phyloP scores from a whole-genome alignment of 2,113 vertebrate genomes.

The Amazona guildingii region DNA sequence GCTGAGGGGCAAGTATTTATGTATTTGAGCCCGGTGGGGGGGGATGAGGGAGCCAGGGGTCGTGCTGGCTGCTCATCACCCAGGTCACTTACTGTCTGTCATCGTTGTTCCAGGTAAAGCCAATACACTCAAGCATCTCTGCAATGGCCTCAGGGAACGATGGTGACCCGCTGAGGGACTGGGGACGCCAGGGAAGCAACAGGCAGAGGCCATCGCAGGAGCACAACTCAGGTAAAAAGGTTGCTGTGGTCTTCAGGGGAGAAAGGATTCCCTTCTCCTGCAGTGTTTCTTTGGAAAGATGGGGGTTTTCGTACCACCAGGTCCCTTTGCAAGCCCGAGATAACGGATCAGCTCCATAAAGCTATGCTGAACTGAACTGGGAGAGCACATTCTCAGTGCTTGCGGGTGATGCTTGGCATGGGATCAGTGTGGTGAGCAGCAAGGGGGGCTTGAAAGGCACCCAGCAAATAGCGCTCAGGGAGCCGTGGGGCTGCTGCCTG shows the following conservation, averaged over 20 bases:
- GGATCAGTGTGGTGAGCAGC: neutral
- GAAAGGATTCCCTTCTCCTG: neutral
- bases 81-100: neutral
- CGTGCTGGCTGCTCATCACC: neutral
- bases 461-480: fast-evolving
- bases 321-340: neutral
- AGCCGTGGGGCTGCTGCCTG: neutral
- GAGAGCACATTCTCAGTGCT: fast-evolving
- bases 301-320: neutral
- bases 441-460: neutral
- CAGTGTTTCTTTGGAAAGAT: neutral
- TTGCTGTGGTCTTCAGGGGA: neutral
- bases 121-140: neutral
- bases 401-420: neutral
- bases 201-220: neutral
- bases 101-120: neutral
- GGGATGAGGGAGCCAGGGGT: neutral
- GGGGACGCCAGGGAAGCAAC: neutral
- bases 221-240: conserved; percentile 28
- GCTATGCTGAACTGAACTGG: neutral
- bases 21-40: neutral
- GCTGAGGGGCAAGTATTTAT: neutral
- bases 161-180: neutral
- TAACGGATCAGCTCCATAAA: fast-evolving
- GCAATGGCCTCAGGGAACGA: conserved; percentile 49